Conservation (phyloP, 2,888 invertebrate genomes). For the Papilio elwesi region DNA sequence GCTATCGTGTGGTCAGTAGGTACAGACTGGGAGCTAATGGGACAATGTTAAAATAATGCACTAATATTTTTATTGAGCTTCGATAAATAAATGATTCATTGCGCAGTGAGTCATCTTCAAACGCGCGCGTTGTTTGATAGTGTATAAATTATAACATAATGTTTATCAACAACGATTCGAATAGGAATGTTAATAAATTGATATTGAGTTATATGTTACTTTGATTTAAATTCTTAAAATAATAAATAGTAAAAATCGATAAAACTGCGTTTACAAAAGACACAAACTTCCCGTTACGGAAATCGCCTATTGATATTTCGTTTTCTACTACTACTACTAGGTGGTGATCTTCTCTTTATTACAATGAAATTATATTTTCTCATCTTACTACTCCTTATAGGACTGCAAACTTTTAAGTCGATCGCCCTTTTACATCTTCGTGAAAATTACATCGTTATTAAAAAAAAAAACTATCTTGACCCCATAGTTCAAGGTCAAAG, state of each 20-base stretch:
- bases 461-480: background rate
- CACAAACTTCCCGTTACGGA: too few relatives aligned
- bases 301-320: too few relatives aligned
- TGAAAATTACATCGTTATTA: too few relatives aligned
- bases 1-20: constrained; percentile 57
- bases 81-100: constrained; percentile 67
- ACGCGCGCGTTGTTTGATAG: constrained; percentile 21
- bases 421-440: too few relatives aligned
- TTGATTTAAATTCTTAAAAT: background rate
- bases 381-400: too few relatives aligned
- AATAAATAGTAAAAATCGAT: too few relatives aligned
- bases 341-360: too few relatives aligned
- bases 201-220: background rate
- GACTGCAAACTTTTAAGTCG: too few relatives aligned
- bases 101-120: constrained; percentile 42
- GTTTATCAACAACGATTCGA: constrained; percentile 22
- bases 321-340: too few relatives aligned
- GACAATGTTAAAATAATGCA: constrained; percentile 53
- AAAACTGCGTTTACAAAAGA: too few relatives aligned
- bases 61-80: constrained; percentile 54
- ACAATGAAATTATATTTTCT: too few relatives aligned
- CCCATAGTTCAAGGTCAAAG: background rate
- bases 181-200: background rate
- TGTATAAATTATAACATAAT: constrained; percentile 25
- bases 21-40: constrained; percentile 49